phyloP scores from a whole-genome alignment of 2,113 vertebrate species.

The Peromyscus polionotus region DNA sequence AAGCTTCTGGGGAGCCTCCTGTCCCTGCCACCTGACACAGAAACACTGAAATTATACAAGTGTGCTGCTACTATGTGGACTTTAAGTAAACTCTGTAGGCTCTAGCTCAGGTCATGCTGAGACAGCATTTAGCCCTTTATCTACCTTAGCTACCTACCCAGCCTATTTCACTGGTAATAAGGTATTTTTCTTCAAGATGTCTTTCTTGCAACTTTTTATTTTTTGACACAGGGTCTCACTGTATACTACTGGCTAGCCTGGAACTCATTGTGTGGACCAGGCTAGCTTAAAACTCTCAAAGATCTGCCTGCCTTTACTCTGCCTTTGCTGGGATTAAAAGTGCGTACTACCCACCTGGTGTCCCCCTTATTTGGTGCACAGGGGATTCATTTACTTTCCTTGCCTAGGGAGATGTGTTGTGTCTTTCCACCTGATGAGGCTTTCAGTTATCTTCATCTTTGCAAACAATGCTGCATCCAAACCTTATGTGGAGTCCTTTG shows the following conservation, averaged over 20 bases:
- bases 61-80: neutral
- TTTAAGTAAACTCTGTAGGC: neutral
- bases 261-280: neutral
- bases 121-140: neutral
- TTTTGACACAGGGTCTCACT: neutral
- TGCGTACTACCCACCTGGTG: neutral
- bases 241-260: neutral
- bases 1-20: neutral
- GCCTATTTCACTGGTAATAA: neutral
- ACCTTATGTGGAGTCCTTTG: neutral
- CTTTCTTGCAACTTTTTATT: neutral
- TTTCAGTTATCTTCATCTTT: neutral
- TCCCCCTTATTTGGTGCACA: neutral
- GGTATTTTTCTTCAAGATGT: neutral
- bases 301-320: neutral
- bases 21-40: too few species aligned
- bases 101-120: neutral
- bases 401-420: neutral
- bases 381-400: neutral
- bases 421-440: neutral
- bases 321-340: neutral
- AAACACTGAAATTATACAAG: neutral
- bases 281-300: neutral
- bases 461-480: neutral
- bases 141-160: neutral